These are phyloP conservation scores for Poecilia velifera DNA, from an alignment of 2,797 vertebrate species.

Conservation along the genomic window DNA sequence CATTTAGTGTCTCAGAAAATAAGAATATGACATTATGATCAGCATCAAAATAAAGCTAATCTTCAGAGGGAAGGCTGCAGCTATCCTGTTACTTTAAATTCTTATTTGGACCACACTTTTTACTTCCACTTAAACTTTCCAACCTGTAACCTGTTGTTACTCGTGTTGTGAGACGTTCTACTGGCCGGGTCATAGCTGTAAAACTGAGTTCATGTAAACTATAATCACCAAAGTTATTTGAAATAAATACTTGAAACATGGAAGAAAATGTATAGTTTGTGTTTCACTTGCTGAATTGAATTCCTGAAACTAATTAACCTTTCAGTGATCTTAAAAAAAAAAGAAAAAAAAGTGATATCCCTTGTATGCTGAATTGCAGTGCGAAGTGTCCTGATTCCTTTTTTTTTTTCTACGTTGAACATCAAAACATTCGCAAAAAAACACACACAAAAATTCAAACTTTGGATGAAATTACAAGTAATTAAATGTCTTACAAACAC, in stretches of 20 bases:
- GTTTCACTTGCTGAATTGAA: background rate
- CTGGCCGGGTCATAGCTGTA: too few species aligned
- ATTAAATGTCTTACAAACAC: constrained; percentile 12
- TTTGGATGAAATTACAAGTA: background rate
- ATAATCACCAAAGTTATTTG: background rate
- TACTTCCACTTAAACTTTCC: background rate
- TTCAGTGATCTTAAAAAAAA: background rate
- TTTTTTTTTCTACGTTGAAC: background rate
- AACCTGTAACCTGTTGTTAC: background rate
- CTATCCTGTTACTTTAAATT: background rate
- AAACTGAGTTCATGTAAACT: background rate
- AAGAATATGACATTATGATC: background rate
- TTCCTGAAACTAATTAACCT: background rate
- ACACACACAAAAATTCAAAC: background rate
- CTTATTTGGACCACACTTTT: background rate
- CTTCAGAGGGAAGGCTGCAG: background rate
- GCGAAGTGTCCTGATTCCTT: background rate
- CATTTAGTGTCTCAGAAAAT: background rate
- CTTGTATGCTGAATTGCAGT: background rate
- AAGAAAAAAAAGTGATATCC: background rate
- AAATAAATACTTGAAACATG: background rate
- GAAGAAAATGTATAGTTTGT: background rate
- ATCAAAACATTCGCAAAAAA: background rate
- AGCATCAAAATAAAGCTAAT: background rate
- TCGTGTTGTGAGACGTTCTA: background rate